Evolutionary conservation across 2,113 vertebrate genomes (phyloP).

Genomic region (Pogona vitticeps): DNA sequence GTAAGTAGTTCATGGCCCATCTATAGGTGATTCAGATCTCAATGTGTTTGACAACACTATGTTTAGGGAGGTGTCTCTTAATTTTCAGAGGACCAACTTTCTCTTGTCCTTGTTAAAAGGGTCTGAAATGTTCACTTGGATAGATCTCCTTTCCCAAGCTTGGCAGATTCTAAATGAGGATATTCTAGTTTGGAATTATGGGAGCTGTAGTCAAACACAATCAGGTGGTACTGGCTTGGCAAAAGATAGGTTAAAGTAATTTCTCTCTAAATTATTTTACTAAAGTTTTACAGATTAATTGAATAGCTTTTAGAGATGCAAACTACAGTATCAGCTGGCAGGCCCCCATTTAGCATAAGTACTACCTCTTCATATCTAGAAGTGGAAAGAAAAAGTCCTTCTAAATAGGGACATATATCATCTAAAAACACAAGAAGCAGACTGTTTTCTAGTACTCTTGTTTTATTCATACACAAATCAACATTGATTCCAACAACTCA

Average conservation of each 20-base stretch:
- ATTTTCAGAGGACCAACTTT: neutral
- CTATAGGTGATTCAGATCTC: neutral
- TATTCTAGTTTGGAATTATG: neutral
- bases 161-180: neutral
- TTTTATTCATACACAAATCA: no score
- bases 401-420: no score
- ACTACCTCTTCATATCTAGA: no score
- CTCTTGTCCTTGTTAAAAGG: neutral
- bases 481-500: no score
- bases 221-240: neutral
- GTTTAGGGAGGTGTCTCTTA: neutral
- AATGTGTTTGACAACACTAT: conserved; percentile 1
- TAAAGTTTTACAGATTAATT: neutral
- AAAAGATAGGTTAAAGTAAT: neutral
- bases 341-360: no score
- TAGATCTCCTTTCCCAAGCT: neutral
- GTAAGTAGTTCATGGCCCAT: neutral
- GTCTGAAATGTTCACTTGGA: neutral
- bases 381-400: no score
- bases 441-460: no score
- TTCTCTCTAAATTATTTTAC: no score
- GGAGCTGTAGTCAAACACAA: neutral
- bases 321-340: no score
- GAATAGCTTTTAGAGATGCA: neutral
- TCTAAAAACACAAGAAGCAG: no score